These are phyloP conservation scores for Apeira syringaria DNA, from an alignment of 2,888 invertebrate species.

Conservation along the genomic window DNA sequence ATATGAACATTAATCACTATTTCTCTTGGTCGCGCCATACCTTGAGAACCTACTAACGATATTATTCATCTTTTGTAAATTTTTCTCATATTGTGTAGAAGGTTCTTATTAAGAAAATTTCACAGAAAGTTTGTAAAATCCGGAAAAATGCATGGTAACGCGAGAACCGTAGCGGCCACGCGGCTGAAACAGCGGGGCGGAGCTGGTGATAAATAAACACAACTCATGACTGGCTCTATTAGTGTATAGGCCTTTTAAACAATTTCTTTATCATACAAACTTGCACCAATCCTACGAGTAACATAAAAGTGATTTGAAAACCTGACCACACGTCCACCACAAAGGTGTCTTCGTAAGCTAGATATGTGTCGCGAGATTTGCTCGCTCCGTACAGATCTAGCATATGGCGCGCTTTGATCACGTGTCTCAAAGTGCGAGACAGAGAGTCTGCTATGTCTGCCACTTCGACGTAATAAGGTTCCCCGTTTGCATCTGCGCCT, in stretches of 20 bases:
- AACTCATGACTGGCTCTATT: neutral
- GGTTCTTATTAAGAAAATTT: no score
- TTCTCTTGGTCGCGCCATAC: no score
- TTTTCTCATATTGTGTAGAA: no score
- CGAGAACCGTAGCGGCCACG: no score
- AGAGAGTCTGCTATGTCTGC: slow-evolving; percentile 85
- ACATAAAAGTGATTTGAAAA: slow-evolving; percentile 89
- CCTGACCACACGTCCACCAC: slow-evolving; percentile 92
- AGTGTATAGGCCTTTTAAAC: slow-evolving; percentile 42
- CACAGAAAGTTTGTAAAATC: no score
- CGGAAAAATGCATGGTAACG: no score
- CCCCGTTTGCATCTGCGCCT: slow-evolving; percentile 49
- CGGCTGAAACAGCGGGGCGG: no score
- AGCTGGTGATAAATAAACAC: neutral
- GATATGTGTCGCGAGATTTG: slow-evolving; percentile 92
- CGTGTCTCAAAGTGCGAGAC: slow-evolving; percentile 84
- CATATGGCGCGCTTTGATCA: slow-evolving; percentile 85
- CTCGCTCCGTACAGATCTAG: slow-evolving; percentile 88
- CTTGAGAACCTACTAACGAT: no score
- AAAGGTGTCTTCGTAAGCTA: slow-evolving; percentile 90
- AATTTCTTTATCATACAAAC: slow-evolving; percentile 89
- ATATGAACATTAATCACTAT: no score
- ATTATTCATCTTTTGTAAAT: no score
- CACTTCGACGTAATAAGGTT: slow-evolving; percentile 65
- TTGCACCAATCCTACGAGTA: slow-evolving; percentile 88